Base-by-base conservation (phyloP, 2,888 invertebrate genomes). In the Gortyna flavago region DNA sequence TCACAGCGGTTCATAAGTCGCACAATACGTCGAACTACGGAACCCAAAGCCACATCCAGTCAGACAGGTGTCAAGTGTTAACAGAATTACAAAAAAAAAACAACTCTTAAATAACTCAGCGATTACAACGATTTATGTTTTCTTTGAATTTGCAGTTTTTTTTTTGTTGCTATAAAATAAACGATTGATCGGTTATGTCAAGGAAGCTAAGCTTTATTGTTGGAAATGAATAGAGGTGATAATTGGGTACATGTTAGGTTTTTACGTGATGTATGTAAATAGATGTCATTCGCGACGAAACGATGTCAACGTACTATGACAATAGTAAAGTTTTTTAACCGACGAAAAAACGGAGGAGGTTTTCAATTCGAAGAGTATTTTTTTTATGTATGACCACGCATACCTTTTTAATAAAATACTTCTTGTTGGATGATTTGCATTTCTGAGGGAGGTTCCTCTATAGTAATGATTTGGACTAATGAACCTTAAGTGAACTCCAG, bases 31-130 rank as follows among this genome's bases (percentile, higher is more conserved):
- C 4, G 0, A 29, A 25, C 29, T 13, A 61, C 25, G n/a, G 79
- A 83, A 79, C 82, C 59, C 79, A 67, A 75, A 67, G 66, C 67
- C n/a, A 72, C 16, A 81, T 54, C 83, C 70, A 85, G 80, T 81
- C 82, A 74, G 79, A 77, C 87, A 83, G 74, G 88, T 88, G 88
- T 84, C 88, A 88, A 83, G 84, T 79, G 80, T 83, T 65, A 80
- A 85, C 74, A 72, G 68, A 75, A 62, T 21, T 38, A 66, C 18
- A 79, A 64, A 75, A 79, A 77, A 75, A 61, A 74, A 44, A 16
- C 44, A 44, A 65, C 21, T 68, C 64, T 29, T 71, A 69, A 77
- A 79, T 77, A 77, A 69, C 80, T 61, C 48, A 74, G 5, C 69
- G 66, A 75, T 83, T 71, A 75, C 65, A 69, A 69, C 62, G 65